Percentiles rank a stretch among this genome's conserved stretches.
Evolutionary conservation across 2,888 invertebrate genomes (phyloP).

Genomic region (Hedya salicella): DNA sequence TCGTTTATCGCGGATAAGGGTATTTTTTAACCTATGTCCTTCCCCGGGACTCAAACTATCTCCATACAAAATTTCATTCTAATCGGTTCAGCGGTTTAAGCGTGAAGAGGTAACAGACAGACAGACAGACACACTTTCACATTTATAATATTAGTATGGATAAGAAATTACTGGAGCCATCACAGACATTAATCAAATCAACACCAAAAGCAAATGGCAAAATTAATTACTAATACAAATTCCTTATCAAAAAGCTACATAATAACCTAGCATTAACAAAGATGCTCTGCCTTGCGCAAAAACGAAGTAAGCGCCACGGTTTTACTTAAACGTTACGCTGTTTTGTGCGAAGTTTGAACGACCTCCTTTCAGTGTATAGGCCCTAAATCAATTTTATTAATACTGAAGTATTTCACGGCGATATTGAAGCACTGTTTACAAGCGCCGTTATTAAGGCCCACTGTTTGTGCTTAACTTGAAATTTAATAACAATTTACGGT

Average conservation of each 20-base stretch:
- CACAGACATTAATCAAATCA: not conserved
- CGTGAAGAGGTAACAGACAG: too few species aligned
- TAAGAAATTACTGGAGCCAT: not conserved
- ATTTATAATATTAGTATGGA: too few species aligned
- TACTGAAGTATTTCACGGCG: slow-evolving; percentile 26
- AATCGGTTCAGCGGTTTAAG: too few species aligned
- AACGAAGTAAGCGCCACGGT: not conserved
- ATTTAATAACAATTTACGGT: slow-evolving; percentile 36
- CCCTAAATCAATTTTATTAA: slow-evolving; percentile 42
- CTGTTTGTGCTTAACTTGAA: slow-evolving; percentile 29
- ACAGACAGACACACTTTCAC: too few species aligned
- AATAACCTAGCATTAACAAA: slow-evolving; percentile 7
- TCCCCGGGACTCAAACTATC: too few species aligned
- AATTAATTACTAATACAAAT: slow-evolving; percentile 8
- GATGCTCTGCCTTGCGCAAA: not conserved
- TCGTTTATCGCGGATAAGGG: too few species aligned
- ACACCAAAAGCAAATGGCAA: not conserved
- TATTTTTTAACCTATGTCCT: too few species aligned
- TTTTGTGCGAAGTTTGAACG: not conserved
- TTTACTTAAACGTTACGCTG: not conserved
- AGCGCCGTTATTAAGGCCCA: slow-evolving; percentile 31
- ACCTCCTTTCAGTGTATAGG: slow-evolving; percentile 17
- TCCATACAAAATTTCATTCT: too few species aligned
- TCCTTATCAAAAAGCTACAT: not conserved
- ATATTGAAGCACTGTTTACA: slow-evolving; percentile 34